Percentiles rank a stretch among this genome's conserved stretches.
These are phyloP conservation scores for Rhinopomastus cyanomelas DNA, from an alignment of 2,113 vertebrate species.

Conservation along the genomic window DNA sequence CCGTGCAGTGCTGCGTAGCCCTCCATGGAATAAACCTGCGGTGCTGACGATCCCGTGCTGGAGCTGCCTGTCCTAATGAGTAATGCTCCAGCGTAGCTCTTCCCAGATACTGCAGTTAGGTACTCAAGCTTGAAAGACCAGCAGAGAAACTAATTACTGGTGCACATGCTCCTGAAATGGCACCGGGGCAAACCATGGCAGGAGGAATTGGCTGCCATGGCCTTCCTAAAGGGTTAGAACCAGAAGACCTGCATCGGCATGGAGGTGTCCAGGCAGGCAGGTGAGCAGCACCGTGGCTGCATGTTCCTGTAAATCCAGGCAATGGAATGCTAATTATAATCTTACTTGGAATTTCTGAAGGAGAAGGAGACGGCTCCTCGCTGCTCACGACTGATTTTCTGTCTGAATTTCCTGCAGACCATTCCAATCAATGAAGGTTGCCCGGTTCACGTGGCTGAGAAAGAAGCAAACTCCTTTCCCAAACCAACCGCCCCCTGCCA, in stretches of 20 bases:
- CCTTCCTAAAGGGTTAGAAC: not conserved
- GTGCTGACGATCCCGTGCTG: not conserved
- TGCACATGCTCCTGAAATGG: not conserved
- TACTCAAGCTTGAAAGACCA: constrained; percentile 57
- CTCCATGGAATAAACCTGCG: constrained; percentile 30
- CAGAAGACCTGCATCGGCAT: not conserved
- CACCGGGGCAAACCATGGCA: not conserved
- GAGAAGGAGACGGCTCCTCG: not conserved
- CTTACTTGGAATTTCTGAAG: not conserved
- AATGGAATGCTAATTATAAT: not conserved
- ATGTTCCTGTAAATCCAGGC: not conserved
- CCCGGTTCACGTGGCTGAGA: not conserved
- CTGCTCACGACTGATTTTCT: not conserved
- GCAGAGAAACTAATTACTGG: constrained; percentile 14
- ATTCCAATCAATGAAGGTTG: not conserved
- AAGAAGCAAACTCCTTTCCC: not conserved
- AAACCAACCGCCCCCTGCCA: not conserved
- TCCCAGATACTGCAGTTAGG: constrained; percentile 20
- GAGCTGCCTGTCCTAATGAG: constrained; percentile 20
- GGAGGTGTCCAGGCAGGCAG: not conserved
- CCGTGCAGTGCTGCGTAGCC: not conserved
- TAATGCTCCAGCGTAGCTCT: not conserved
- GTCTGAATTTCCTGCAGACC: not conserved
- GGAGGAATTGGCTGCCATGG: not conserved
- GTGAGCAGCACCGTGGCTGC: not conserved